Base-by-base conservation (phyloP, 1,140 invertebrate species). In the Pogonomyrmex barbatus region DNA sequence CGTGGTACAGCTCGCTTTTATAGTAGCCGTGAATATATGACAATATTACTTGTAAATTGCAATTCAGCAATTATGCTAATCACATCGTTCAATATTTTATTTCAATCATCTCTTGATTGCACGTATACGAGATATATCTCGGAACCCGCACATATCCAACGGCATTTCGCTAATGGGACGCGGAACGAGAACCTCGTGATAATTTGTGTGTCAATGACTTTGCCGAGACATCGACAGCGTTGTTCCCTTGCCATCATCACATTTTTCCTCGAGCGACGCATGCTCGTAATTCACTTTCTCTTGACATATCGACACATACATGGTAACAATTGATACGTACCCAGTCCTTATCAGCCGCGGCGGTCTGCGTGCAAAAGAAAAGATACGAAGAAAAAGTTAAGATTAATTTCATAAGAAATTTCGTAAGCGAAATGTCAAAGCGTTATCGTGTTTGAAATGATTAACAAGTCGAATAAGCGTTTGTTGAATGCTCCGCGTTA, bases 301-400 rank as follows among this genome's bases (percentile, higher is more conserved):
- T 42, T 50, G 42, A 6, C 45, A 6, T 9, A 24, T 50, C 58
- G 33, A 63, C n/a, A 52, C 0, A 65, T 65, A 8, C 1, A 5
- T 45, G 50, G 42, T 85, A 47, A 76, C 63, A 58, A 36, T 24
- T 56, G 12, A 30, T 87, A 93, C 93, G 93, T 62, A 93, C 92
- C 77, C 42, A 86, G 71, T 92, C 90, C 58, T 93, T 94, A 88
- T 91, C 89, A 39, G 60, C 33, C 39, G 77, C 83, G 8, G 71
- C 68, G 60, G 88, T 67, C 89, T 90, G 92, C 90, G 86, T 73
- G 90, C 91, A 70, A 86, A 65, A 63, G 70, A 86, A 36, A 52
- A 70, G 6, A 79, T 54, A 33, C 12, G 4, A 70, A 24, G 5
- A 45, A 36, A 39, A 4, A 56, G 24, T 33, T n/a, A 24, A 86